Evolutionary conservation across 2,888 invertebrate genomes (phyloP).

Genomic region (Erebia aethiops): DNA sequence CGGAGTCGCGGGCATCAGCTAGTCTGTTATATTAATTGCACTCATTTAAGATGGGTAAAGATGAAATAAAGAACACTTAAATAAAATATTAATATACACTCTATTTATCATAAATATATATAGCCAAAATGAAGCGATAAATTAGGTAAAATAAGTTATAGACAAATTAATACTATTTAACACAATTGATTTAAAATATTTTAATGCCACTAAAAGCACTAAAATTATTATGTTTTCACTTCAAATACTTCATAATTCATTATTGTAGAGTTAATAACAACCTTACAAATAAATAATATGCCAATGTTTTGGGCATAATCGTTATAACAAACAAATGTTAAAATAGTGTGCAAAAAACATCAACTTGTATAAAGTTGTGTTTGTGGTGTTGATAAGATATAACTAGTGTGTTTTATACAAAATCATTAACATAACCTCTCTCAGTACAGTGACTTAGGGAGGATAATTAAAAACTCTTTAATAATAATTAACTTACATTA

Average conservation of each 20-base stretch:
- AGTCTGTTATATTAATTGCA: neutral
- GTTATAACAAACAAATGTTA: slow-evolving; percentile 34
- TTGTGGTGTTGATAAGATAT: slow-evolving; percentile 32
- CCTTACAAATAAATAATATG: slow-evolving; percentile 35
- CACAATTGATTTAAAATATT: slow-evolving; percentile 51
- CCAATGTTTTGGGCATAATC: slow-evolving; percentile 36
- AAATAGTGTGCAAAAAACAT: slow-evolving; percentile 35
- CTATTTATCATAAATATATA: slow-evolving; percentile 54
- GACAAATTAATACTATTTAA: slow-evolving; percentile 36
- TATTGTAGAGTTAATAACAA: slow-evolving; percentile 38
- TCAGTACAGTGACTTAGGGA: slow-evolving; percentile 49
- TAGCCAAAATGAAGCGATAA: slow-evolving; percentile 63
- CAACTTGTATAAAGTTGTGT: slow-evolving; percentile 39
- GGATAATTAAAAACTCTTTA: slow-evolving; percentile 62
- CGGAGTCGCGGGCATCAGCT: too few relatives aligned
- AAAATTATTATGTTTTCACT: neutral
- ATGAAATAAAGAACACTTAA: slow-evolving; percentile 38
- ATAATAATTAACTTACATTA: slow-evolving; percentile 69
- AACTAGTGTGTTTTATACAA: slow-evolving; percentile 39
- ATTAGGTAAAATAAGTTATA: slow-evolving; percentile 50
- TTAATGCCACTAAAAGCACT: slow-evolving; percentile 53
- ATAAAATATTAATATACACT: slow-evolving; percentile 46
- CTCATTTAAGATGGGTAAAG: neutral
- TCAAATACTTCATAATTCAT: slow-evolving; percentile 6
- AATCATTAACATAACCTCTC: slow-evolving; percentile 60